Base-by-base conservation (phyloP, 1,140 invertebrate genomes). In the Drosophila nebulosa region DNA sequence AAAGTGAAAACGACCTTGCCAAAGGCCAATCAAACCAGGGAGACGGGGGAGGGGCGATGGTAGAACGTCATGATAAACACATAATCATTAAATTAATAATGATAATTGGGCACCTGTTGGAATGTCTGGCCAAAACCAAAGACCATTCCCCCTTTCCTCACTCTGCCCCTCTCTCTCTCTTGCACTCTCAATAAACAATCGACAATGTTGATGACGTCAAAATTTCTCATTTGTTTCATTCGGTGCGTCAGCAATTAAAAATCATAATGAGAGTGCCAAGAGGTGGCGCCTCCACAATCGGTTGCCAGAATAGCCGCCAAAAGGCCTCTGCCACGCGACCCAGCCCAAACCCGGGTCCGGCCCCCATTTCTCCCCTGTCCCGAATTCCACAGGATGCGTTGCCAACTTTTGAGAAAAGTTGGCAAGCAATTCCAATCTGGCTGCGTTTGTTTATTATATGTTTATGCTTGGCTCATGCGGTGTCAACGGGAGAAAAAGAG, bases 161-260 rank as follows among this genome's bases (percentile, higher is more conserved):
- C 21, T 39, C 6, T 36, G 9, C 12, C 4, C 36, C 14, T 22
- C 1, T 32, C n/a, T 53, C n/a, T 55, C 9, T 64, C 59, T 66
- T 66, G 69, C n/a, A 85, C 85, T n/a, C n/a, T n/a, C 85, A 89
- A 81, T 86, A 84, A 85, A 81, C 78, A 85, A 89, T 77, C 76
- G 72, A 56, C 77, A 59, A 21, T 61, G 69, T 71, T 75, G 52
- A 64, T 64, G 21, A 36, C 66, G 35, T 26, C 55, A 51, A 69
- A 69, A 79, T 83, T 32, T 32, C 9, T 78, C 90, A 78, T 86
- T 86, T 86, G 90, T 69, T 67, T 85, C 85, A 80, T 89, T 86
- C 81, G 89, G 77, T 89, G 83, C 83, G 86, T 86, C 80, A 83
- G 81, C 86, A 90, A 90, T 90, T 90, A 90, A 90, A 46, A 83